Evolutionary conservation across 2,888 invertebrate species (phyloP).

Genomic region (Drepanosiphum platanoidis): DNA sequence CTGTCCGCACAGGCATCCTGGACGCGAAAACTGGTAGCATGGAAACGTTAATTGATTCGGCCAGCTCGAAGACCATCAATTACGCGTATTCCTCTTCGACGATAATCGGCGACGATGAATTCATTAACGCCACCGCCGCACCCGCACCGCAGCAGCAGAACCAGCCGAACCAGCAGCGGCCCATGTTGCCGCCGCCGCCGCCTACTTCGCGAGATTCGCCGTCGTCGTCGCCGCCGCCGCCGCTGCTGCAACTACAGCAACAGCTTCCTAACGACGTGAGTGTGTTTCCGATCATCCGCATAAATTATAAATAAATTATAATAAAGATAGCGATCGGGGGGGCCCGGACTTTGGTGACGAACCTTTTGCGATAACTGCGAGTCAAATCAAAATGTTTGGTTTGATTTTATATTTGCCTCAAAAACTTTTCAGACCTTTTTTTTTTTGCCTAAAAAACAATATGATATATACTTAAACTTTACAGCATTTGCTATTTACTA

Average conservation of each 20-base stretch:
- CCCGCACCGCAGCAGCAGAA: slow-evolving; percentile 33
- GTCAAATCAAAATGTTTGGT: too few relatives aligned
- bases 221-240: slow-evolving; percentile 19
- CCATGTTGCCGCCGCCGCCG: slow-evolving; percentile 47
- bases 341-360: too few relatives aligned
- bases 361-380: too few relatives aligned
- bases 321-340: too few relatives aligned
- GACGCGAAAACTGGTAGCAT: slow-evolving; percentile 54
- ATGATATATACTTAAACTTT: not conserved
- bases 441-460: too few relatives aligned
- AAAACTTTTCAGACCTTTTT: too few relatives aligned
- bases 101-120: slow-evolving; percentile 50
- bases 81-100: slow-evolving; percentile 53
- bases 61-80: slow-evolving; percentile 47
- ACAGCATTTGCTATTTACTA: too few relatives aligned
- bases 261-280: slow-evolving; percentile 43
- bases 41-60: slow-evolving; percentile 59
- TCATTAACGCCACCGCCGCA: slow-evolving; percentile 18
- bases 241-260: not conserved
- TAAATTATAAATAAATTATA: not conserved
- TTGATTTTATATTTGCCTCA: too few relatives aligned
- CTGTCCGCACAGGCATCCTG: slow-evolving; percentile 59
- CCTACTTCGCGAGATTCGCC: not conserved
- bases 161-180: too few relatives aligned
- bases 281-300: not conserved